Percentiles rank a stretch among this genome's conserved stretches.
These are phyloP conservation scores for Hydriomena furcata DNA, from an alignment of 2,888 invertebrate species.

Conservation along the genomic window DNA sequence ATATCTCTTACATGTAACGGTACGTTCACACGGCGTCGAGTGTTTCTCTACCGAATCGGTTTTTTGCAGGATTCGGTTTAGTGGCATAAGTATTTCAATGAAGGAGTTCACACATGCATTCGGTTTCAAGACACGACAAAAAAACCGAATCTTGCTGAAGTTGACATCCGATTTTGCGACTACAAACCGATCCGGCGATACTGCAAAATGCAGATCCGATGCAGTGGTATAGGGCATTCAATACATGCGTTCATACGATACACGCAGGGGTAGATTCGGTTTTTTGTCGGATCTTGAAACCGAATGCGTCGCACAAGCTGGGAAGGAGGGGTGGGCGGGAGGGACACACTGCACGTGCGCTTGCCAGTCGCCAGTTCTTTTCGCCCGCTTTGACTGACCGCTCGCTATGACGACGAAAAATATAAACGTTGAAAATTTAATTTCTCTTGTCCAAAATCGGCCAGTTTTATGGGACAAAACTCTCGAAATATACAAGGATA, in stretches of 20 bases:
- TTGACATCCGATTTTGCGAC: constrained; percentile 36
- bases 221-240: constrained; percentile 29
- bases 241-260: constrained; percentile 31
- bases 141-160: constrained; percentile 34
- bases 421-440: constrained; percentile 18
- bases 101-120: constrained; percentile 35
- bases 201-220: constrained; percentile 31
- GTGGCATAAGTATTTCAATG: constrained; percentile 32
- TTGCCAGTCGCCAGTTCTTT: constrained; percentile 34
- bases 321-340: constrained; percentile 27
- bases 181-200: constrained; percentile 29
- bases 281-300: constrained; percentile 30
- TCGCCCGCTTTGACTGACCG: constrained; percentile 33
- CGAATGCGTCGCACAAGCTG: constrained; percentile 26
- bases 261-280: constrained; percentile 32
- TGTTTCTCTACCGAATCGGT: constrained; percentile 33
- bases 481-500: constrained; percentile 24
- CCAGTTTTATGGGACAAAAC: constrained; percentile 21
- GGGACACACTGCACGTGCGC: constrained; percentile 29
- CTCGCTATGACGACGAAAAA: constrained; percentile 25
- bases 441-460: constrained; percentile 21
- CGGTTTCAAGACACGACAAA: constrained; percentile 31
- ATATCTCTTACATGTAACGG: constrained; percentile 6
- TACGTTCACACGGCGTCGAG: constrained; percentile 29
- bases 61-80: constrained; percentile 36